A percentile compares a stretch with the other conserved stretches of the same genome.
Evolutionary conservation across 2,888 invertebrate species (phyloP).

Genomic region (Carterocephalus palaemon): DNA sequence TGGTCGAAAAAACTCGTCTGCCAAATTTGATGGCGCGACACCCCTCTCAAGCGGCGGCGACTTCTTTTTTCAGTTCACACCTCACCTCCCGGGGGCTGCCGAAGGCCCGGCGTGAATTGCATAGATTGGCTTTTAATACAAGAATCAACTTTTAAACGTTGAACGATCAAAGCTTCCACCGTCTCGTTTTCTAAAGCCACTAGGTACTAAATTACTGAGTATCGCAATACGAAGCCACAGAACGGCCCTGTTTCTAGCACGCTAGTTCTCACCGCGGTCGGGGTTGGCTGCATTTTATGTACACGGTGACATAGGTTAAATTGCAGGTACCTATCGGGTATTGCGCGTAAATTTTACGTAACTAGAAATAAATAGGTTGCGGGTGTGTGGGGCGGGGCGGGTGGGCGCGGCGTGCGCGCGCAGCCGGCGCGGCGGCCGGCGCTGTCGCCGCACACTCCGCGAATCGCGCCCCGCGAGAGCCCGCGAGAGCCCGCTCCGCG

Average conservation of each 20-base stretch:
- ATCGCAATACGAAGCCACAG: background rate
- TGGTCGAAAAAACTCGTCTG: conserved; percentile 72
- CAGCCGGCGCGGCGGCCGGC: conserved; percentile 45
- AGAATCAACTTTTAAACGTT: conserved; percentile 13
- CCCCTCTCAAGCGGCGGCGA: conserved; percentile 47
- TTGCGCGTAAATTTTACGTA: conserved; percentile 79
- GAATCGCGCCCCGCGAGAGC: conserved; percentile 70
- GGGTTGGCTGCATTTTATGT: conserved; percentile 35
- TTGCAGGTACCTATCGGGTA: conserved; percentile 73
- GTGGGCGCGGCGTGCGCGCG: conserved; percentile 70
- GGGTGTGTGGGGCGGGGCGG: conserved; percentile 75
- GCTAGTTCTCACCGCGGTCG: background rate
- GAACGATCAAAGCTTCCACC: no score
- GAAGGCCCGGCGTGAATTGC: conserved; percentile 57
- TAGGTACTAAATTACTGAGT: no score
- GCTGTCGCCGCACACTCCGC: conserved; percentile 46
- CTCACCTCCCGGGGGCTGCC: conserved; percentile 60
- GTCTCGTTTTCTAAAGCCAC: no score
- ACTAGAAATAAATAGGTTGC: conserved; percentile 80
- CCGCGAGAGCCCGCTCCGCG: conserved; percentile 65
- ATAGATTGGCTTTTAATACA: conserved; percentile 67
- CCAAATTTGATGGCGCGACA: conserved; percentile 60
- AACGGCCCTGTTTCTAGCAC: background rate
- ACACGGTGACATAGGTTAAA: conserved; percentile 54
- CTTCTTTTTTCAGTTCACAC: conserved; percentile 67